A percentile compares a stretch with the other conserved stretches of the same genome.
phyloP scores from a whole-genome alignment of 2,888 invertebrate genomes.

The Beris chalybata region DNA sequence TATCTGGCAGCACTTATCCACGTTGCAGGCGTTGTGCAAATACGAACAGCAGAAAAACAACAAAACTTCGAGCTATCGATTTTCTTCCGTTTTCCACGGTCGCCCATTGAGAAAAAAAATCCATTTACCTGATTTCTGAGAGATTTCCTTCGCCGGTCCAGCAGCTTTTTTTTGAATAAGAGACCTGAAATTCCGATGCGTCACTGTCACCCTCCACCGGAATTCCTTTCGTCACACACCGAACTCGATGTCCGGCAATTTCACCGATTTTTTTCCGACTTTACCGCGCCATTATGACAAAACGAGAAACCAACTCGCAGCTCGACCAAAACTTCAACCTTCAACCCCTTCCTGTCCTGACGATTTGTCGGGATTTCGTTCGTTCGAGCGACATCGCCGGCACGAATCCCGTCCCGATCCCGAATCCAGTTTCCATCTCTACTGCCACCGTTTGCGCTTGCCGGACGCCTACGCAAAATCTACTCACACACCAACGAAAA shows the following conservation, averaged over 20 bases:
- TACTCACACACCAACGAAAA: background rate
- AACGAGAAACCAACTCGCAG: too few species aligned
- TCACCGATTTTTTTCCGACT: too few species aligned
- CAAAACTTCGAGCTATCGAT: constrained; percentile 6
- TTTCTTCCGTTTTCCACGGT: background rate
- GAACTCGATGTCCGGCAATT: too few species aligned
- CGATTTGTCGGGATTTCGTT: background rate
- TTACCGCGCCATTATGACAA: too few species aligned
- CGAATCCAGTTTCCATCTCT: too few species aligned
- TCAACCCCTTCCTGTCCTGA: constrained; percentile 15
- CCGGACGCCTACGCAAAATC: constrained; percentile 31
- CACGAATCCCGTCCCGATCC: background rate
- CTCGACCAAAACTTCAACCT: background rate
- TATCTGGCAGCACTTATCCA: constrained; percentile 19
- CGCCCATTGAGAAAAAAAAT: too few species aligned
- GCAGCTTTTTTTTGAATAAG: too few species aligned
- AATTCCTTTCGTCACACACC: too few species aligned
- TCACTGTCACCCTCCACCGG: too few species aligned
- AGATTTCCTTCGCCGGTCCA: too few species aligned
- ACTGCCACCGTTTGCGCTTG: background rate
- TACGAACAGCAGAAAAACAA: constrained; percentile 1
- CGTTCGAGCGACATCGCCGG: background rate
- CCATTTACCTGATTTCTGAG: too few species aligned
- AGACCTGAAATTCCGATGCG: too few species aligned
- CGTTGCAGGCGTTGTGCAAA: constrained; percentile 3